Base-by-base conservation (phyloP, 2,113 vertebrate genomes). In the Percopsis transmontana region DNA sequence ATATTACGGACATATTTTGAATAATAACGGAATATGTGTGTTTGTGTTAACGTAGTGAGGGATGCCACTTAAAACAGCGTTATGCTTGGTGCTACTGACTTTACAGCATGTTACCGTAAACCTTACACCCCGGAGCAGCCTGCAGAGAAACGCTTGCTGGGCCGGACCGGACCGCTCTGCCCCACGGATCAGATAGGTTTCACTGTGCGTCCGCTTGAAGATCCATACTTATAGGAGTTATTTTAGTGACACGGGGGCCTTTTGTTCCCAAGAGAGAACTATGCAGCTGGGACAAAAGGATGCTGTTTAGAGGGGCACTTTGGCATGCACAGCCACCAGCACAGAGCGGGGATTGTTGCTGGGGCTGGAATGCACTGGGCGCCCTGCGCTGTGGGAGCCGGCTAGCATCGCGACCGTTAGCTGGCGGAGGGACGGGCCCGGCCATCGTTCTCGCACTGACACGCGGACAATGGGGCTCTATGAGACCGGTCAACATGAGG, bases 291-390 rank as follows among this genome's bases (percentile, higher is more conserved):
- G 69, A 97, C 96, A 98, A 95, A 83, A 89, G 85, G 76, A 76
- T 79, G 87, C 93, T 98, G 96, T 97, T 90, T 88, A 95, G 96
- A 92, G 96, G 95, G 92, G 94, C 92, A 92, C 85, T 87, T 83
- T 94, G 93, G 92, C 93, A 91, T 88, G 90, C 93, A 92, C 91
- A 92, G 90, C 90, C 91, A 80, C 93, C 91, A 50, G 82, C 44
- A 98, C 92, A 96, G 85, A 91, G 72, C 48, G 57, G 53, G 80
- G 73, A 88, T 94, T 98, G 93, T 95, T 87, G 71, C 3, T 7
- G 68, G 72, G 33, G 58, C 78, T 85, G 88, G 86, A 90, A 89
- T 90, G 84, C 74, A 85, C 92, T 91, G 85, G 76, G 81, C 89
- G 74, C 91, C 81, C 84, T 90, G 67, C 51, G 72, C 82, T 81